Percentiles rank a stretch among this genome's conserved stretches.
phyloP scores from a whole-genome alignment of 2,888 invertebrate genomes.

The Dugesia japonica region DNA sequence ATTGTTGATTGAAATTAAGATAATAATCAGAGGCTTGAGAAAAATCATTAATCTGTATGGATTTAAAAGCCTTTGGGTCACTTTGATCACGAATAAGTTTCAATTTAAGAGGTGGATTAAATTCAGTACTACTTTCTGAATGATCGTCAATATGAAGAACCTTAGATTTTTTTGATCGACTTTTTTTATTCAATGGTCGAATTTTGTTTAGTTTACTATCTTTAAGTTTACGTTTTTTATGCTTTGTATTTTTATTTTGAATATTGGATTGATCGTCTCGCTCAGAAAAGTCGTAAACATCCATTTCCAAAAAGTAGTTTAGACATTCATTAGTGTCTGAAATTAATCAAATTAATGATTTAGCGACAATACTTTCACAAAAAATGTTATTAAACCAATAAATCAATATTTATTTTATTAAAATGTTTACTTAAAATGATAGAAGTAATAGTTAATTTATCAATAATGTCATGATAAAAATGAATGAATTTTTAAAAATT shows the following conservation, averaged over 20 bases:
- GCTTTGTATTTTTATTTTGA: conserved; percentile 4
- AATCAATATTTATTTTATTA: too few relatives aligned
- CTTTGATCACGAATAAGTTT: neutral
- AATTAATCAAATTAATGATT: neutral
- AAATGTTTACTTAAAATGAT: too few relatives aligned
- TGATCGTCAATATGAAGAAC: neutral
- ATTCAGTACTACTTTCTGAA: neutral
- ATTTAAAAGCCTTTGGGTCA: neutral
- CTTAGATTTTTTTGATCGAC: neutral
- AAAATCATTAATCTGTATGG: neutral
- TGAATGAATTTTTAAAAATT: neutral
- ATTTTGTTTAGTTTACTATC: neutral
- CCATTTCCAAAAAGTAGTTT: neutral
- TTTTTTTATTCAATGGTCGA: neutral
- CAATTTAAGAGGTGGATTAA: neutral
- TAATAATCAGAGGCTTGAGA: conserved; percentile 6
- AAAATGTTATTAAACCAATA: too few relatives aligned
- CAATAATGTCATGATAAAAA: neutral
- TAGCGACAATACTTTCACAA: neutral
- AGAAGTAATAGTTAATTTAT: too few relatives aligned
- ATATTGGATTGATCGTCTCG: conserved; percentile 6
- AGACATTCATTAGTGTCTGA: neutral
- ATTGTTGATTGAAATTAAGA: conserved; percentile 5
- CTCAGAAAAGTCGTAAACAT: neutral
- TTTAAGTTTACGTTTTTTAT: neutral